Percentiles rank a stretch among this genome's conserved stretches.
Evolutionary conservation across 2,888 invertebrate species (phyloP).

Genomic region (Silvanus unidentatus): DNA sequence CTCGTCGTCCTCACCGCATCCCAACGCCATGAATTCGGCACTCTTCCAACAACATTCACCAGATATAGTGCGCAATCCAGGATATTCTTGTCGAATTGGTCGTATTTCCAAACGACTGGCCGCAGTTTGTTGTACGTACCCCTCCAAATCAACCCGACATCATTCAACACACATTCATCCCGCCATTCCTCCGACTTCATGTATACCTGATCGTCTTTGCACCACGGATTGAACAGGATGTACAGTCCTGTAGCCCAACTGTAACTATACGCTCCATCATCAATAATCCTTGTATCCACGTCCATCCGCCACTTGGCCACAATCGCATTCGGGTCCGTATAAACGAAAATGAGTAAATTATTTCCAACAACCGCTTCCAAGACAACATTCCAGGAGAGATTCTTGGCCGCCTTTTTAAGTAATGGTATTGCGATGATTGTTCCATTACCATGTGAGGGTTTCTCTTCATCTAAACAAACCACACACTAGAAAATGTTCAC

Average conservation of each 20-base stretch:
- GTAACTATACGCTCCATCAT: constrained; percentile 66
- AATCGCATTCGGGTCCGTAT: constrained; percentile 64
- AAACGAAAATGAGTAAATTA: constrained; percentile 50
- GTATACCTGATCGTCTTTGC: constrained; percentile 62
- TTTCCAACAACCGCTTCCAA: constrained; percentile 62
- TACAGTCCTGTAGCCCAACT: constrained; percentile 73
- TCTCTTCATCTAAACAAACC: constrained; percentile 67
- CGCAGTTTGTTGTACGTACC: constrained; percentile 80
- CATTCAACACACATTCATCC: constrained; percentile 78
- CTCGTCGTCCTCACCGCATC: constrained; percentile 74
- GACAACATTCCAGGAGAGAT: constrained; percentile 67
- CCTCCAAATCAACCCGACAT: constrained; percentile 85
- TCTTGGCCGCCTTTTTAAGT: constrained; percentile 56
- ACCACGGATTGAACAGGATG: constrained; percentile 88
- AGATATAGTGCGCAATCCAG: constrained; percentile 74
- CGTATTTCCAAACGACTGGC: constrained; percentile 86
- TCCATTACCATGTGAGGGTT: constrained; percentile 74
- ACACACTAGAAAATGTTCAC: constrained; percentile 17
- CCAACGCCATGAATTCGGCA: constrained; percentile 49
- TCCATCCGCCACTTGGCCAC: constrained; percentile 82
- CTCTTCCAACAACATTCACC: constrained; percentile 66
- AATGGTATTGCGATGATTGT: constrained; percentile 72
- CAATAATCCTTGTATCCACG: constrained; percentile 69
- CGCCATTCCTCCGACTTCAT: constrained; percentile 62
- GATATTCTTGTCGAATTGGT: constrained; percentile 80